A percentile compares a stretch with the other conserved stretches of the same genome.
phyloP scores from a whole-genome alignment of 1,140 invertebrate genomes.

The Maniola jurtina region DNA sequence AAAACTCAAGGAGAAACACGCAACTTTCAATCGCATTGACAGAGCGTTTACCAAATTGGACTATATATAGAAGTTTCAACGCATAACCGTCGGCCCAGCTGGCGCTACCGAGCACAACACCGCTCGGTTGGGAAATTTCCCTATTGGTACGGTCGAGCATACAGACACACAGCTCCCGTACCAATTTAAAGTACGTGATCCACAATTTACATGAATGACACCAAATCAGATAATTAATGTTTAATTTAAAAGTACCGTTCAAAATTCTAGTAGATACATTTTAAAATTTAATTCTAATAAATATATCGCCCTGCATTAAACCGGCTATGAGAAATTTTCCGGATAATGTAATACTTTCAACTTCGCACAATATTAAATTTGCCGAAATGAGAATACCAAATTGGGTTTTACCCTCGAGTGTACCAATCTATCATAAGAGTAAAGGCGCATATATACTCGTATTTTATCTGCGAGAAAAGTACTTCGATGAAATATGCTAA shows the following conservation, averaged over 20 bases:
- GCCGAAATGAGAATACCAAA: constrained; percentile 24
- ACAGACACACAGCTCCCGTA: no score
- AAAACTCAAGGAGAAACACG: no score
- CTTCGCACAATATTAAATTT: constrained; percentile 25
- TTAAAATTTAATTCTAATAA: not conserved
- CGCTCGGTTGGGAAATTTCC: no score
- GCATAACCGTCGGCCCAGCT: no score
- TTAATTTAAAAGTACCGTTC: not conserved
- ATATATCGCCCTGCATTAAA: not conserved
- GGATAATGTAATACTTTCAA: constrained; percentile 17
- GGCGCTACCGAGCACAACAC: no score
- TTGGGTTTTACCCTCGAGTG: constrained; percentile 37
- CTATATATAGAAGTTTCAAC: no score
- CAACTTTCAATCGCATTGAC: no score
- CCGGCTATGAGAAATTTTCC: constrained; percentile 6
- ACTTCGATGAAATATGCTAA: constrained; percentile 49
- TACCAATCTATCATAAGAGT: constrained; percentile 48
- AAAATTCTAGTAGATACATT: not conserved
- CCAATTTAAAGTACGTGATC: no score
- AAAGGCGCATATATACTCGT: constrained; percentile 26
- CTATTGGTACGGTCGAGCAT: no score
- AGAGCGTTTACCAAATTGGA: no score
- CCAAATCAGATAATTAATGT: no score
- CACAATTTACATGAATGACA: no score
- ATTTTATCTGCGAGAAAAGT: constrained; percentile 47